These are phyloP conservation scores for Noctua janthe DNA, from an alignment of 2,888 invertebrate genomes.

Conservation along the genomic window DNA sequence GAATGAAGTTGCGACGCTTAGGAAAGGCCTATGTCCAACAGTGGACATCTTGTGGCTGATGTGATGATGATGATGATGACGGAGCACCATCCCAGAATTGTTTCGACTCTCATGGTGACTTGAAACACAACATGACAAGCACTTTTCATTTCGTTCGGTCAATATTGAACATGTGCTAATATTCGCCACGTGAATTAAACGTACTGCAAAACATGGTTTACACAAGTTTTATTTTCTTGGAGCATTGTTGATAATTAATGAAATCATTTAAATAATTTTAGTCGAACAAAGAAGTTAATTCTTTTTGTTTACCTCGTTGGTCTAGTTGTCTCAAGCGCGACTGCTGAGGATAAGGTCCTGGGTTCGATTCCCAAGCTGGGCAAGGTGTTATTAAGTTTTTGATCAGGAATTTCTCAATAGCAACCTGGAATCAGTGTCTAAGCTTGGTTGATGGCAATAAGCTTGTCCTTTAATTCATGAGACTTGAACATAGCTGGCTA, in stretches of 20 bases:
- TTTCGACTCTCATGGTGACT: background rate
- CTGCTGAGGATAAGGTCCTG: background rate
- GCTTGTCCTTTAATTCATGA: too few relatives aligned
- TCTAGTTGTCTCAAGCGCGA: background rate
- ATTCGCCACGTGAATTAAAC: background rate
- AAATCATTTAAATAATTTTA: background rate
- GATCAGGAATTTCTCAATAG: too few relatives aligned
- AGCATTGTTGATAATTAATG: background rate
- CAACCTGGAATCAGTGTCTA: background rate
- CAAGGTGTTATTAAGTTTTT: too few relatives aligned
- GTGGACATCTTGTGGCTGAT: background rate
- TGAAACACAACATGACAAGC: conserved; percentile 42
- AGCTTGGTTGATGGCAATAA: background rate
- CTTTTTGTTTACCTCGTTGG: background rate
- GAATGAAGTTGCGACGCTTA: background rate
- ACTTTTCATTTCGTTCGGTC: conserved; percentile 25
- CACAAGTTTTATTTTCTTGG: conserved; percentile 1
- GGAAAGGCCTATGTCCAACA: background rate
- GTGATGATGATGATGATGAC: background rate
- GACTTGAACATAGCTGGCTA: too few relatives aligned
- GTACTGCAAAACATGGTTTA: background rate
- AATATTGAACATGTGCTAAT: conserved; percentile 21
- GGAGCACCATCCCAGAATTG: too few relatives aligned
- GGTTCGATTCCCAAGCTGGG: too few relatives aligned
- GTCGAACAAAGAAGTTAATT: background rate